Base-by-base conservation (phyloP, 2,113 vertebrate species). In the Marcusenius ussheri region DNA sequence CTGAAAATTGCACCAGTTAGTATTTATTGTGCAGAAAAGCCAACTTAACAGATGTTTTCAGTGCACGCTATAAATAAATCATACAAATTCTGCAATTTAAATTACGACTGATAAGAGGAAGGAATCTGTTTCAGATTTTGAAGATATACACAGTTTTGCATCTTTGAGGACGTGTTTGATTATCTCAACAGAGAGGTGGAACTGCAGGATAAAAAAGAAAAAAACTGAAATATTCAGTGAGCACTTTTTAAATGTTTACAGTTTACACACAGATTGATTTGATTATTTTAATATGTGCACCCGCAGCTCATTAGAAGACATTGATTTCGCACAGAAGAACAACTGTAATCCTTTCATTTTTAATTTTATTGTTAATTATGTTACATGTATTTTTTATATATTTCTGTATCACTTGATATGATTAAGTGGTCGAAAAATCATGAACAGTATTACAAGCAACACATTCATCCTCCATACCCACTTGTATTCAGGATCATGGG, bases 51-150 rank as follows among this genome's bases (percentile, higher is more conserved):
- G 35, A 83, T 19, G 17, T 19, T 83, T 56, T 83, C 74, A 89
- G 31, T 89, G 15, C 11, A 62, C 3, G 1, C 51, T 62, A 46
- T 58, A 89, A 84, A 66, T 85, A 89, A 85, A 27, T 24, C 39
- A 62, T 58, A 10, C 10, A 46, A 89, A 84, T 58, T 85, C 80
- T 62, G 50, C 51, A 84, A 58, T 89, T 84, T 46, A 84, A 89
- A 85, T 89, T 35, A 89, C 49, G 2, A 45, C 51, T 47, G 80
- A 66, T 89, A 47, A 42, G 35, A 89, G n/a, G 56, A 80, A 66
- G 9, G 50, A 58, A 77, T 58, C 51, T 13, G 5, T 83, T 89
- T 17, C 21, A 62, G 11, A 47, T 85, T 62, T 85, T 83, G 27
- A 53, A 39, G 70, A 50, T 47, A 24, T 83, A 42, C 45, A 84